A percentile compares a stretch with the other conserved stretches of the same genome.
Conservation (phyloP, 2,888 invertebrate genomes). For the Homarus gammarus region DNA sequence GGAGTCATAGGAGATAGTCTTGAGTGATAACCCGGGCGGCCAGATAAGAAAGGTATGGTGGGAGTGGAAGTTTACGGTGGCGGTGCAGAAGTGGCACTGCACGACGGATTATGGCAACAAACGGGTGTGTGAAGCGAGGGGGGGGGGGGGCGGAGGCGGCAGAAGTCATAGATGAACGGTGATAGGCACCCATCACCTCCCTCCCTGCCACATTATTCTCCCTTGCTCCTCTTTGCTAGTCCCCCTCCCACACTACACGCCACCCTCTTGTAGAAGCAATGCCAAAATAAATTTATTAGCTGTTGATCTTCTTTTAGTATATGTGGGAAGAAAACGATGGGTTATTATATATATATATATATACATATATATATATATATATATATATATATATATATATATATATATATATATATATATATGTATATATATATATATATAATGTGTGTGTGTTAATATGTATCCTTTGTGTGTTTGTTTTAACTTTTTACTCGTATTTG, state of each 20-base stretch:
- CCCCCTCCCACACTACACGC: too few species aligned
- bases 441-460: background rate
- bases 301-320: too few species aligned
- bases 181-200: too few species aligned
- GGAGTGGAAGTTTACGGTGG: conserved; percentile 10
- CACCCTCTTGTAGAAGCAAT: background rate
- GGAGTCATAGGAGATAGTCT: too few species aligned
- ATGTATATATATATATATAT: conserved; percentile 26
- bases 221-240: too few species aligned
- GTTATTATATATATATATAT: conserved; percentile 1
- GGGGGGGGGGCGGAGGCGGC: too few species aligned
- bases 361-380: conserved; percentile 27
- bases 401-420: conserved; percentile 11
- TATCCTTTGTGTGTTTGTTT: too few species aligned
- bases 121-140: background rate
- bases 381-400: conserved; percentile 26
- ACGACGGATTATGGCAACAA: conserved; percentile 24
- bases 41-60: background rate
- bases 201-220: too few species aligned
- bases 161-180: too few species aligned
- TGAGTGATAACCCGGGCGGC: too few species aligned
- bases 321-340: background rate
- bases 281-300: too few species aligned
- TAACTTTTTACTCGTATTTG: too few species aligned
- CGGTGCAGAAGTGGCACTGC: conserved; percentile 8